Evolutionary conservation across 2,113 vertebrate species (phyloP), one percentile per base, ranked within the genome.

Genomic region (Catharus minimus): DNA sequence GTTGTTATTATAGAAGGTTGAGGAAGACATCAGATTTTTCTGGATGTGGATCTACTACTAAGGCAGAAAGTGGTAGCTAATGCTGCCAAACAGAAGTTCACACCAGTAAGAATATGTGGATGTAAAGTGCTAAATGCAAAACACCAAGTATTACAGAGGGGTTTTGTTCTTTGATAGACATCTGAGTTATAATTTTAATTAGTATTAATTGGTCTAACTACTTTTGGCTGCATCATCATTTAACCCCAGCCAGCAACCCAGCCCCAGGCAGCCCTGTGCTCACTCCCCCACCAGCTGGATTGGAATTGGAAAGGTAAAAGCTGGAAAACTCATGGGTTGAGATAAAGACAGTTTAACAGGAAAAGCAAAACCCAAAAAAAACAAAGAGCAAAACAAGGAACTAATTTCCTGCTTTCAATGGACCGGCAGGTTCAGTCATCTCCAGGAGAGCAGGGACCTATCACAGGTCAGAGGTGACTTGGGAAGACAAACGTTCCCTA

Each of bases 91-190:
- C 8, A 82, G 55, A 89, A 68, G 47, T 21, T 12, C 28, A 28
- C 30, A 7, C 14, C 15, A 46, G 38, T 33, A 57, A 56, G 46
- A 47, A 36, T 50, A 65, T 2, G 17, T 44, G 41, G 55, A 69
- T 81, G 33, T 50, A 32, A 93, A 74, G 12, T 38, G 28, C 17
- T 55, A 44, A 30, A 55, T 39, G 15, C 8, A 66, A 56, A 67
- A 21, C 27, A 44, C n/a, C 0, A 0, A 15, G 11, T 50, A 33
- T 74, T 71, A 64, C 1, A 1, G 17, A 28, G 57, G 24, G 15
- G 8, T 39, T 86, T 83, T 75, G 32, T 21, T 65, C 32, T 57
- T 69, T 66, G 28, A 55, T 10, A 41, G 69, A 69, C 3, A 74
- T 38, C 43, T 57, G 56, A 49, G 4, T 66, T 81, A 49, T 49